Evolutionary conservation across 2,888 invertebrate species (phyloP).

Genomic region (Drosophila fulvimacula): DNA sequence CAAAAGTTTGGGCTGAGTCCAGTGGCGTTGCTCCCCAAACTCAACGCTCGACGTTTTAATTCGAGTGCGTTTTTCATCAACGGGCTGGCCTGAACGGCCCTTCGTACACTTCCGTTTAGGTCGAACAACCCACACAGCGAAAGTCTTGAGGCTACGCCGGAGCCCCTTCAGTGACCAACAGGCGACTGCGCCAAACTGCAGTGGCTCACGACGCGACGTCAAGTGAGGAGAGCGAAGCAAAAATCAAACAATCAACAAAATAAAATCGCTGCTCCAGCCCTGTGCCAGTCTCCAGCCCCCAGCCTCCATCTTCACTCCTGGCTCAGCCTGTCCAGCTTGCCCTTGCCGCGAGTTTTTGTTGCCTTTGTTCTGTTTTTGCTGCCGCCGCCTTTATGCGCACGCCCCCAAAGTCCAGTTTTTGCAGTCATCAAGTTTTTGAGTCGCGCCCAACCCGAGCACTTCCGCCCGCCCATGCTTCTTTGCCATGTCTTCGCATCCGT

Average conservation of each 20-base stretch:
- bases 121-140: conserved; percentile 48
- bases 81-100: conserved; percentile 37
- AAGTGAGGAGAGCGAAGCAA: conserved; percentile 58
- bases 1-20: conserved; percentile 45
- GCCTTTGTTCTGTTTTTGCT: conserved; percentile 58
- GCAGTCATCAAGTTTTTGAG: conserved; percentile 74
- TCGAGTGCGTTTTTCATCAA: conserved; percentile 81
- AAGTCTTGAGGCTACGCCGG: conserved; percentile 78
- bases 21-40: conserved; percentile 23
- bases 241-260: conserved; percentile 80
- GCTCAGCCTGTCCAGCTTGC: conserved; percentile 40
- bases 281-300: conserved; percentile 7
- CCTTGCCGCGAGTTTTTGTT: conserved; percentile 35
- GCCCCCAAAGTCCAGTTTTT: conserved; percentile 75
- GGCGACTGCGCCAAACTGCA: conserved; percentile 74
- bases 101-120: conserved; percentile 66
- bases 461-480: conserved; percentile 75
- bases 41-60: conserved; percentile 61
- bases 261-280: conserved; percentile 65
- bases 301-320: conserved; percentile 2
- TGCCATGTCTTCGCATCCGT: conserved; percentile 81
- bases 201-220: conserved; percentile 32
- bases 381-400: conserved; percentile 65
- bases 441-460: conserved; percentile 53
- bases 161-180: conserved; percentile 74